A percentile compares a stretch with the other conserved stretches of the same genome.
phyloP scores from a whole-genome alignment of 1,140 invertebrate species.

The Drosophila simulans region DNA sequence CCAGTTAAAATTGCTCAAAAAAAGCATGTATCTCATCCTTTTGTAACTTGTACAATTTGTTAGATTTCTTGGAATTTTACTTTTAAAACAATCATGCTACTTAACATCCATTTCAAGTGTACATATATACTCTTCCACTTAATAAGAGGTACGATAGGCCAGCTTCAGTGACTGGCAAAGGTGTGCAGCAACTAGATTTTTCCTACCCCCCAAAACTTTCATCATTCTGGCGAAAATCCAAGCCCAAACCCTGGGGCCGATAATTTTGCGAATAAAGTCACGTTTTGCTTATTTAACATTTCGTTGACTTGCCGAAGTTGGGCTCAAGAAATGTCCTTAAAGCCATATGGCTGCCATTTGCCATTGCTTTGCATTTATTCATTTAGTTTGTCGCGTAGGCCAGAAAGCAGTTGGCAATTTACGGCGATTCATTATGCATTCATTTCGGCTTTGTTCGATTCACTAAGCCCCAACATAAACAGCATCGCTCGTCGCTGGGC shows the following conservation, averaged over 20 bases:
- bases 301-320: constrained; percentile 63
- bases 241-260: constrained; percentile 24
- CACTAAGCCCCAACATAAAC: constrained; percentile 35
- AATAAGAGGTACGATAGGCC: constrained; percentile 6
- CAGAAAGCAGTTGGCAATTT: background rate
- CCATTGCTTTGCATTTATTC: constrained; percentile 54
- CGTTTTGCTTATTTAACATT: constrained; percentile 82
- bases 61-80: too few relatives aligned
- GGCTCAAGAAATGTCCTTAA: constrained; percentile 27
- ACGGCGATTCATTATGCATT: constrained; percentile 45
- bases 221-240: background rate
- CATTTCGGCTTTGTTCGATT: constrained; percentile 21
- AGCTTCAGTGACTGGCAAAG: constrained; percentile 46
- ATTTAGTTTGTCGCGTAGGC: constrained; percentile 27
- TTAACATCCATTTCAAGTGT: background rate
- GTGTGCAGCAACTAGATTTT: constrained; percentile 52
- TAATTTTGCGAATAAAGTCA: constrained; percentile 79
- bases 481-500: constrained; percentile 12
- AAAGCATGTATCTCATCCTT: too few relatives aligned
- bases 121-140: background rate
- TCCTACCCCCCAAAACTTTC: background rate
- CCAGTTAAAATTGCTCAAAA: too few relatives aligned
- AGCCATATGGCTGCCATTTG: constrained; percentile 36
- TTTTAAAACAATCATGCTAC: too few relatives aligned
- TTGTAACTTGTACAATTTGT: too few relatives aligned